A percentile compares a stretch with the other conserved stretches of the same genome.
These are phyloP conservation scores for Heliconius melpomene DNA, from an alignment of 1,140 invertebrate genomes.

Conservation along the genomic window DNA sequence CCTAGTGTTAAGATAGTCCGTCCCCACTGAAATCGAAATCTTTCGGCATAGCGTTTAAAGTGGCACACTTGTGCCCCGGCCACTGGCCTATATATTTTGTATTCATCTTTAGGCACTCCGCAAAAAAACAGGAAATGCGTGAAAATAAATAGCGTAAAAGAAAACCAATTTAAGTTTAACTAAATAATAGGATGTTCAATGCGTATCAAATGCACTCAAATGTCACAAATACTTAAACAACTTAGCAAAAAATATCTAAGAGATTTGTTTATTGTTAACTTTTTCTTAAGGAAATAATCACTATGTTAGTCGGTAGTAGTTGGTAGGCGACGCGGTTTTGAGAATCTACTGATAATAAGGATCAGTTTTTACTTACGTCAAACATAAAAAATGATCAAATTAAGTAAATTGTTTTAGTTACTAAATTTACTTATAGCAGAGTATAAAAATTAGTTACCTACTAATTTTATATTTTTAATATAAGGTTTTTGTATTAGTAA, in stretches of 20 bases:
- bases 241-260: background rate
- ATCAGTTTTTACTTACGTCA: background rate
- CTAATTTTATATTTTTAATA: too few relatives aligned
- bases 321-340: background rate
- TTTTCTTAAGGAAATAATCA: constrained; percentile 14
- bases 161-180: background rate
- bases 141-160: too few relatives aligned
- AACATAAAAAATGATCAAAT: background rate
- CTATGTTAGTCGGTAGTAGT: background rate
- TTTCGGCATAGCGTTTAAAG: too few relatives aligned
- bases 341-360: background rate
- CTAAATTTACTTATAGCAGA: too few relatives aligned
- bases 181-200: background rate
- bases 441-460: too few relatives aligned
- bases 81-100: too few relatives aligned
- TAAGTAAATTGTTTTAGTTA: background rate
- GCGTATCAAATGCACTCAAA: constrained; percentile 3
- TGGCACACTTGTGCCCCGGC: too few relatives aligned
- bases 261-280: constrained; percentile 1
- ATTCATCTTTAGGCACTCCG: too few relatives aligned
- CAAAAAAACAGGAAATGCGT: too few relatives aligned
- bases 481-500: too few relatives aligned
- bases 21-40: too few relatives aligned
- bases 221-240: background rate
- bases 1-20: too few relatives aligned